Base-by-base conservation (phyloP, 2,888 invertebrate species). In the Elmis aenea region DNA sequence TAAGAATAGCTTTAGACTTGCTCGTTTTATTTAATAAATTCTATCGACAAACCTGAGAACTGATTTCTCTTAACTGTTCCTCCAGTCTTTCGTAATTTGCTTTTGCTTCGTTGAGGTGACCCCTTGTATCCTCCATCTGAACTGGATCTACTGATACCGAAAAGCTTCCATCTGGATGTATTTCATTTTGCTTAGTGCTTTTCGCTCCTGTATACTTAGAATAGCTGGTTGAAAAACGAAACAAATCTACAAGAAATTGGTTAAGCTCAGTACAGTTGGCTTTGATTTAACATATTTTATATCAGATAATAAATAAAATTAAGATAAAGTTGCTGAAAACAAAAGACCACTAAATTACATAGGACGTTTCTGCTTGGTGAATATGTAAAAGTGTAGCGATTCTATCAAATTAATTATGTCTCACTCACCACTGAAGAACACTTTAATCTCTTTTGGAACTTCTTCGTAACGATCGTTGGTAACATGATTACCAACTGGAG, bases 401-500 rank as follows among this genome's bases (percentile, higher is more conserved):
- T n/a, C n/a, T n/a, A n/a, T n/a, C n/a, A n/a, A n/a, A n/a, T n/a
- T n/a, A n/a, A n/a, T n/a, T n/a, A n/a, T n/a, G n/a, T n/a, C n/a
- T 4, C 35, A 70, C 71, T 70, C 59, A 81, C 83, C 77, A 18
- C 81, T 81, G 52, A 79, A 86, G 57, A 77, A 86, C 8, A 63
- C 58, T 0, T 55, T 68, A 21, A 86, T 72, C 21, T 72, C 61
- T 0, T 62, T 59, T 0, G 86, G 85, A 32, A 86, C 70, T 3
- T 67, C 61, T 1, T 75, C 75, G 13, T 75, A 73, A 57, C 74
- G 70, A 5, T 75, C 69, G 51, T 78, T 76, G 0, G 83, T 81
- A 22, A 67, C 67, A 0, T 74, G 68, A 30, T 74, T 74, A 1
- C 88, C 89, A 11, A 87, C 72, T 0, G 87, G 85, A 55, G 87